Conservation (phyloP, 2,797 vertebrate genomes). For the Pangasius mekongensis region DNA sequence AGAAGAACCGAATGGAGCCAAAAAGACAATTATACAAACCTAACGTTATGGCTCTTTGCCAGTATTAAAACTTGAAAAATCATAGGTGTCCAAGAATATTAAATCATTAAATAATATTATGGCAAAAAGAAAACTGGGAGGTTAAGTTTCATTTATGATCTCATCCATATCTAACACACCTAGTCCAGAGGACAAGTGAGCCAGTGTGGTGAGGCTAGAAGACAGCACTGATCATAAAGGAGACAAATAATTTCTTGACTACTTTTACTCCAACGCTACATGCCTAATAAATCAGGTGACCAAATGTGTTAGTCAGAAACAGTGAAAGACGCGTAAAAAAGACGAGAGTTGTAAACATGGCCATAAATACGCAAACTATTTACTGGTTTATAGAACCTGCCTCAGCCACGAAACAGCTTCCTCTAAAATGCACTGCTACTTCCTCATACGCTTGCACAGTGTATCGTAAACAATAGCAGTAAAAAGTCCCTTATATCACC, state of each 20-base stretch:
- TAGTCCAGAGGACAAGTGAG: not conserved
- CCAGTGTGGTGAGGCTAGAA: not conserved
- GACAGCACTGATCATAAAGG: not conserved
- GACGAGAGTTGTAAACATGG: not conserved
- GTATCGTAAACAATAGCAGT: slow-evolving; percentile 16
- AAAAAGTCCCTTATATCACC: not conserved
- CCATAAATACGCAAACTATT: not conserved
- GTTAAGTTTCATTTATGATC: not conserved
- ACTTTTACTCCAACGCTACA: no score
- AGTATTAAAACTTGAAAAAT: not conserved
- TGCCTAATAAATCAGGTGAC: not conserved
- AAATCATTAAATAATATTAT: not conserved
- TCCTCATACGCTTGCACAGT: slow-evolving; percentile 7
- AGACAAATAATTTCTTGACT: not conserved
- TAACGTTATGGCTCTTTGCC: not conserved
- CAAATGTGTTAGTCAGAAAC: not conserved
- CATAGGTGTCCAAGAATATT: not conserved
- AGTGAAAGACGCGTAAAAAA: no score
- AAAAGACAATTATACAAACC: not conserved
- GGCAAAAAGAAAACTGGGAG: not conserved
- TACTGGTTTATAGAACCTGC: not conserved
- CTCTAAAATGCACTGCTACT: slow-evolving; percentile 1
- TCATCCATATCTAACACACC: not conserved
- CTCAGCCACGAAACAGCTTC: not conserved
- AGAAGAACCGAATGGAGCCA: not conserved